Evolutionary conservation across 2,113 vertebrate species (phyloP), one percentile per base, ranked within the genome.

Genomic region (Emydocephalus ijimae): DNA sequence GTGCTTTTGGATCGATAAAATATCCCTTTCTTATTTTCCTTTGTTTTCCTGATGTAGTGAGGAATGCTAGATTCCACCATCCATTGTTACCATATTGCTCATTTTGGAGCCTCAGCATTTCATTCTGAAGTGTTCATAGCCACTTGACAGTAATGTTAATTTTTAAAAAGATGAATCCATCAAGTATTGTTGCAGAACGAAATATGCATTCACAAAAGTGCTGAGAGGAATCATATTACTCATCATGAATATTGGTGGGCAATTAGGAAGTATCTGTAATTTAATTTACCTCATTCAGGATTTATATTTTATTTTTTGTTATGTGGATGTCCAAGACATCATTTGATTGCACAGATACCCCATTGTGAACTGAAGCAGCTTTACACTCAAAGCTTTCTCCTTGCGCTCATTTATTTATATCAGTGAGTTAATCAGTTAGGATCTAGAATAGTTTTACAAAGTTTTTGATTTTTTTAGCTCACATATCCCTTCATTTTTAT

Each of bases 401-500:
- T 23, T 91, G 91, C 87, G 55, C n/a, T 59, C 56, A 91, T 91
- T 87, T 91, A 45, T 91, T 61, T 87, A 91, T 59, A n/a, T 87
- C 48, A 59, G 34, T 91, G 48, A 86, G 81, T 54, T 48, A 59
- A 91, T 56, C 21, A 43, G 90, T 12, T 7, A 43, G 24, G 59
- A 26, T 59, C 39, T 14, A 29, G 8, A 85, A 55, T n/a, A 85
- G 4, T 43, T 48, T 86, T 18, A 56, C 8, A 23, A 59, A 55
- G 18, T 5, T 6, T 39, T 56, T 57, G 81, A 43, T 29, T 57
- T 91, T 11, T 57, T 29, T 39, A 86, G 81, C 90, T 29, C 39
- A 5, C 23, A 59, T 18, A 87, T 20, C 12, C 6, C 43, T 86
- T 45, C 4, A 21, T 29, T 48, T 88, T 69, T 88, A 56, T 92